A percentile compares a stretch with the other conserved stretches of the same genome.
phyloP scores from a whole-genome alignment of 2,797 vertebrate species.

The Denticeps clupeoides region DNA sequence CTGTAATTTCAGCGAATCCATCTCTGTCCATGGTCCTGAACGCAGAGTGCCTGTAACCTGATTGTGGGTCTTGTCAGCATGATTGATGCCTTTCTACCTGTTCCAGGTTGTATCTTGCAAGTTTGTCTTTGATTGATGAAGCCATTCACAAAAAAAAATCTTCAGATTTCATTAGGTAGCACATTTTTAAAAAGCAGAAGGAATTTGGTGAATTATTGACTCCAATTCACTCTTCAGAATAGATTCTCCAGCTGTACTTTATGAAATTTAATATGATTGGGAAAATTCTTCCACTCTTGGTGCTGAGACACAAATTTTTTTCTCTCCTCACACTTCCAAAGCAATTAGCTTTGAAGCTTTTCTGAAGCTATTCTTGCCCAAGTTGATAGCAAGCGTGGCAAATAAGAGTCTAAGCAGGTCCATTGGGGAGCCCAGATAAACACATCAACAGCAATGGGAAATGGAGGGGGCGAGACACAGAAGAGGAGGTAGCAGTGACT shows the following conservation, averaged over 20 bases:
- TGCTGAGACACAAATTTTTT: slow-evolving; percentile 69
- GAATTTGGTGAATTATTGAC: not conserved
- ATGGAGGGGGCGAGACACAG: slow-evolving; percentile 18
- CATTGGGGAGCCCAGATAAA: slow-evolving; percentile 58
- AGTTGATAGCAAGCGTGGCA: slow-evolving; percentile 59
- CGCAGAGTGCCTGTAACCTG: too few species aligned
- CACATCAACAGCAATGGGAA: slow-evolving; percentile 52
- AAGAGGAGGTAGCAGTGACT: slow-evolving; percentile 42
- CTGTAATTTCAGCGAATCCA: too few species aligned
- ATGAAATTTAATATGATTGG: slow-evolving; percentile 54
- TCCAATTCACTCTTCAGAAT: not conserved
- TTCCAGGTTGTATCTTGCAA: too few species aligned
- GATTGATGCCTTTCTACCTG: too few species aligned
- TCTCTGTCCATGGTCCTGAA: too few species aligned
- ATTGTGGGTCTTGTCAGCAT: too few species aligned
- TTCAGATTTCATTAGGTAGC: too few species aligned
- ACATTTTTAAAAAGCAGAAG: not conserved
- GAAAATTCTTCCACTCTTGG: slow-evolving; percentile 47
- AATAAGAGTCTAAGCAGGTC: slow-evolving; percentile 63
- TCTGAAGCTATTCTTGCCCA: slow-evolving; percentile 60
- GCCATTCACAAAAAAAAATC: too few species aligned
- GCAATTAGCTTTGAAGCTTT: slow-evolving; percentile 73
- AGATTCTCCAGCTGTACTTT: slow-evolving; percentile 33
- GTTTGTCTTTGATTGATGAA: too few species aligned
- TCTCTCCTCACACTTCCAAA: slow-evolving; percentile 65